These are phyloP conservation scores for Melinopterus prodromus DNA, from an alignment of 2,888 invertebrate genomes.

Conservation along the genomic window DNA sequence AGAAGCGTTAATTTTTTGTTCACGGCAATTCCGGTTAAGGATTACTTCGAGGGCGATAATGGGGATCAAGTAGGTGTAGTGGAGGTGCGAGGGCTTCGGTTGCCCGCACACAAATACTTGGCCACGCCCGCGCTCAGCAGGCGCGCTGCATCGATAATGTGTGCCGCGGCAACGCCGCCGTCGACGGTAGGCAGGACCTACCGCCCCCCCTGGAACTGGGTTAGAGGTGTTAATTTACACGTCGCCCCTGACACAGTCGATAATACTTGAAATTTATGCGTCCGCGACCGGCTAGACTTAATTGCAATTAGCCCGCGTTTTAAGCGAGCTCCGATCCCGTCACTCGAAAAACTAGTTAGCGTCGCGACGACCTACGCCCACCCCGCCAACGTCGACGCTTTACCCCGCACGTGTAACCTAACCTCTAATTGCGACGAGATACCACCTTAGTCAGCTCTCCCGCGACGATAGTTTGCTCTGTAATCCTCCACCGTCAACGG, in stretches of 20 bases:
- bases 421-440: constrained; percentile 4
- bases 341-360: neutral
- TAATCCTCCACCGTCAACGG: neutral
- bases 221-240: constrained; percentile 35
- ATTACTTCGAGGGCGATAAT: constrained; percentile 15
- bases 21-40: neutral
- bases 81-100: constrained; percentile 9
- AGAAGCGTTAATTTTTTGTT: too few species aligned
- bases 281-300: constrained; percentile 18
- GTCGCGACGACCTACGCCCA: neutral
- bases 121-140: constrained; percentile 9
- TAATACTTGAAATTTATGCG: constrained; percentile 24
- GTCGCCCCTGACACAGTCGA: constrained; percentile 28
- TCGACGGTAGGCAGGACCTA: neutral
- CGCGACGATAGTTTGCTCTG: neutral
- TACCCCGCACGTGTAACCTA: neutral
- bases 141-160: constrained; percentile 23
- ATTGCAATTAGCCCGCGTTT: constrained; percentile 15
- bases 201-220: constrained; percentile 27
- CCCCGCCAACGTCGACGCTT: neutral
- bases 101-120: constrained; percentile 7
- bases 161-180: constrained; percentile 16
- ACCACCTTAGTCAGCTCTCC: neutral
- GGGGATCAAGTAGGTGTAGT: constrained; percentile 6
- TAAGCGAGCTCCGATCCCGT: neutral